Evolutionary conservation across 2,113 vertebrate species (phyloP).

Genomic region (Psammodynastes pulverulentus): DNA sequence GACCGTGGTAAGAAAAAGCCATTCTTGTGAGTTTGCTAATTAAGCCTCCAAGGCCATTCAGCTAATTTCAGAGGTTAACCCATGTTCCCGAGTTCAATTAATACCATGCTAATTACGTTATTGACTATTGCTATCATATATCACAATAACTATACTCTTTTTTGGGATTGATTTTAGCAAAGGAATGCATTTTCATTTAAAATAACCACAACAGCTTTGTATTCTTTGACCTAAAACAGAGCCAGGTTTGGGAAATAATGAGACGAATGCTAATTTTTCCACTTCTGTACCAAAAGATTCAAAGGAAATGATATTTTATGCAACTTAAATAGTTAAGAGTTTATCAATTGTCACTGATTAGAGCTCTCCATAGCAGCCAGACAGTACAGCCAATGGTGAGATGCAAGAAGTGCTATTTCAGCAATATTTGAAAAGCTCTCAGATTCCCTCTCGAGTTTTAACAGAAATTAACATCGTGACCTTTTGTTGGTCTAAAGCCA

Average conservation of each 20-base stretch:
- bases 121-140: not conserved
- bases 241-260: slow-evolving; percentile 60
- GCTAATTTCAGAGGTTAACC: not conserved
- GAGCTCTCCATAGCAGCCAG: not conserved
- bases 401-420: not conserved
- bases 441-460: not conserved
- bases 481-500: slow-evolving; percentile 17
- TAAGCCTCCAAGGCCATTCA: not conserved
- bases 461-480: slow-evolving; percentile 45
- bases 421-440: not conserved
- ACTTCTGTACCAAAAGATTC: slow-evolving; percentile 25
- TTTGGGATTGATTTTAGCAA: not conserved
- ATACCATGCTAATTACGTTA: not conserved
- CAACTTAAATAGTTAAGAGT: not conserved
- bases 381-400: not conserved
- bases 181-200: not conserved
- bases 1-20: not conserved
- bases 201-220: slow-evolving; percentile 36
- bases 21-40: too few relatives aligned
- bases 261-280: slow-evolving; percentile 54
- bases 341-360: not conserved
- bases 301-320: slow-evolving; percentile 54
- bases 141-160: not conserved
- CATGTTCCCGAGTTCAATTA: not conserved
- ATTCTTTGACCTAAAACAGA: slow-evolving; percentile 60